phyloP scores from a whole-genome alignment of 1,140 invertebrate genomes.

The Aphidius gifuensis region DNA sequence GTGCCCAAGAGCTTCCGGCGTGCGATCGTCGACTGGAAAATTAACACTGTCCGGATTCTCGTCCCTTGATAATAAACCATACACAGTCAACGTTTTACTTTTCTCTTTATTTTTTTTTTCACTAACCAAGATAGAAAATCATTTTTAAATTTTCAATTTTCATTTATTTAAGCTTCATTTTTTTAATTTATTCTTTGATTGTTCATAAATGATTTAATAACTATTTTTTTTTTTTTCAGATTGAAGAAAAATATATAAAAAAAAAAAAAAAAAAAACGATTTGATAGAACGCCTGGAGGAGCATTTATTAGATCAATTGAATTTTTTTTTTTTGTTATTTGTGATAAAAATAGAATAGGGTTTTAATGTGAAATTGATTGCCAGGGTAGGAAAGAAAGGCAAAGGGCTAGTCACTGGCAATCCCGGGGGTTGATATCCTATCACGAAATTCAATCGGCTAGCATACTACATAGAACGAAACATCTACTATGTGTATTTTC shows the following conservation, averaged over 20 bases:
- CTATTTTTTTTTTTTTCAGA: too few relatives aligned
- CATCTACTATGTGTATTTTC: neutral
- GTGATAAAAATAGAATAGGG: too few relatives aligned
- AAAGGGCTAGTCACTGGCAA: neutral
- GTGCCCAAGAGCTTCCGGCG: constrained; percentile 26
- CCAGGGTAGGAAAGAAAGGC: neutral
- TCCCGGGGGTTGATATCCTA: constrained; percentile 15
- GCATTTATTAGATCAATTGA: too few relatives aligned
- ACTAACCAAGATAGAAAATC: neutral
- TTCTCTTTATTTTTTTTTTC: too few relatives aligned
- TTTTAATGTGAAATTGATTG: constrained; percentile 12
- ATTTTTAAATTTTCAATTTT: too few relatives aligned
- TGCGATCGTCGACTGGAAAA: constrained; percentile 44
- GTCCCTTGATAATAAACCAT: constrained; percentile 27
- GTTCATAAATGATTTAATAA: too few relatives aligned
- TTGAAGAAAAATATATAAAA: too few relatives aligned
- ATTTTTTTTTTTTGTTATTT: too few relatives aligned
- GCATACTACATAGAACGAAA: neutral
- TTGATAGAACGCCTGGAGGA: too few relatives aligned
- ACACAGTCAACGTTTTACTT: neutral
- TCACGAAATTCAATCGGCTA: constrained; percentile 22
- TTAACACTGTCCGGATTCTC: constrained; percentile 47
- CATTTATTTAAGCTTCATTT: too few relatives aligned
- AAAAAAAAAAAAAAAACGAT: too few relatives aligned
- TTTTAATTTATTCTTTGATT: too few relatives aligned